Evolutionary conservation across 2,113 vertebrate species (phyloP), one percentile per base, ranked within the genome.

Genomic region (Sylvietta virens): DNA sequence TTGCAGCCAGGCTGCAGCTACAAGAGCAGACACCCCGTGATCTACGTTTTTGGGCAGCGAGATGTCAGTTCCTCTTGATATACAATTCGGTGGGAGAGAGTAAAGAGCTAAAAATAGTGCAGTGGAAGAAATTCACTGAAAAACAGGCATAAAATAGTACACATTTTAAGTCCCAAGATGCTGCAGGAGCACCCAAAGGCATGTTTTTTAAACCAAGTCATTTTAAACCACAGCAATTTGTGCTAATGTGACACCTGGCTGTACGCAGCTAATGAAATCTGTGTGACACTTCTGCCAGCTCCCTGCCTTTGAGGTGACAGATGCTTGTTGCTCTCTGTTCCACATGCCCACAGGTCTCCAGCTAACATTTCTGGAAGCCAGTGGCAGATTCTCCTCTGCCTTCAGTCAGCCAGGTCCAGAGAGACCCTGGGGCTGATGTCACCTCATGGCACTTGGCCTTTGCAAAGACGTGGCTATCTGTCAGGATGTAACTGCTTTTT

Each of bases 11-110:
- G 56, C 58, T 47, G 47, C 16, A 62, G 42, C 26, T 47, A 17
- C 20, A 39, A 65, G 39, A n/a, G 3, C 72, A 81, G 64, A 17
- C 39, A 51, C 1, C 1, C 24, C 0, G 0, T 44, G 57, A 50
- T 70, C 74, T 71, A 28, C 0, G 0, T 6, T 64, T 76, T 50
- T 28, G 94, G 77, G 39, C 42, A 82, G 53, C 2, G 13, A 84
- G 21, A 22, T 44, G 42, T 31, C 56, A 50, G 48, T 15, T 69
- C 31, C 48, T 81, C 44, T 47, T n/a, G 28, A 31, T 35, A n/a
- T 1, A 15, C 16, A 79, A 4, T 62, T 22, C 18, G 8, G 23
- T 28, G 69, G 19, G 70, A 77, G 33, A 93, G 11, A 50, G 28
- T 28, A 22, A 74, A 82, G 42, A 72, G 48, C 58, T 85, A 53